Conservation (phyloP, 2,888 invertebrate genomes). For the Salticus scenicus region DNA sequence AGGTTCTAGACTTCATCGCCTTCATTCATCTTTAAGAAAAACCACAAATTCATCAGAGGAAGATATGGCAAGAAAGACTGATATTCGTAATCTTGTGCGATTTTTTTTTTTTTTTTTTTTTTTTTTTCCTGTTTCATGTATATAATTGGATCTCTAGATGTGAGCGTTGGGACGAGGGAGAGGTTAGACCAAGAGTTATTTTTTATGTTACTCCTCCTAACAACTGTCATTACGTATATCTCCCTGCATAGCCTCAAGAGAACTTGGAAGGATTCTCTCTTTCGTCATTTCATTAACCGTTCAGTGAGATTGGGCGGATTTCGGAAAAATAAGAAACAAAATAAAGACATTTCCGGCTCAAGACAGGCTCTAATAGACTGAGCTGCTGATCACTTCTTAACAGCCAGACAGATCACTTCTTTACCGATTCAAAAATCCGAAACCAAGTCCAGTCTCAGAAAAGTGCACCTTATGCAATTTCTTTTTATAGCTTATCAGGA, state of each 20-base stretch:
- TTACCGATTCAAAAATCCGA: background rate
- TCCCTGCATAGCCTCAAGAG: conserved; percentile 11
- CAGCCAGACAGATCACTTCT: background rate
- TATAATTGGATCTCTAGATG: conserved; percentile 10
- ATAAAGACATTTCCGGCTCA: conserved; percentile 39
- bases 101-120: background rate
- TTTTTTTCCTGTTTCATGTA: too few species aligned
- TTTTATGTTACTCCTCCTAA: conserved; percentile 15
- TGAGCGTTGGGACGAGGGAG: background rate
- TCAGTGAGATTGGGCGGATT: background rate
- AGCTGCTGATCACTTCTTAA: background rate
- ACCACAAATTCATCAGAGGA: background rate
- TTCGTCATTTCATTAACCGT: conserved; percentile 37
- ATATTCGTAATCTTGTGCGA: background rate
- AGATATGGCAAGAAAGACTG: background rate
- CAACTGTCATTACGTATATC: conserved; percentile 21
- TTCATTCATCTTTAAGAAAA: background rate
- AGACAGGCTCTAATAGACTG: background rate
- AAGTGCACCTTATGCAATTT: background rate
- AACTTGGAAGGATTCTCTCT: conserved; percentile 31
- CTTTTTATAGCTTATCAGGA: background rate
- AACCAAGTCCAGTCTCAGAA: background rate
- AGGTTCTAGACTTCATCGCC: too few species aligned
- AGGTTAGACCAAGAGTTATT: background rate
- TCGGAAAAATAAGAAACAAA: conserved; percentile 9